These are phyloP conservation scores for Nemopilema nomurai DNA, from an alignment of 30 jellyfish, hydroid and myxozoan genomes.

Conservation along the genomic window DNA sequence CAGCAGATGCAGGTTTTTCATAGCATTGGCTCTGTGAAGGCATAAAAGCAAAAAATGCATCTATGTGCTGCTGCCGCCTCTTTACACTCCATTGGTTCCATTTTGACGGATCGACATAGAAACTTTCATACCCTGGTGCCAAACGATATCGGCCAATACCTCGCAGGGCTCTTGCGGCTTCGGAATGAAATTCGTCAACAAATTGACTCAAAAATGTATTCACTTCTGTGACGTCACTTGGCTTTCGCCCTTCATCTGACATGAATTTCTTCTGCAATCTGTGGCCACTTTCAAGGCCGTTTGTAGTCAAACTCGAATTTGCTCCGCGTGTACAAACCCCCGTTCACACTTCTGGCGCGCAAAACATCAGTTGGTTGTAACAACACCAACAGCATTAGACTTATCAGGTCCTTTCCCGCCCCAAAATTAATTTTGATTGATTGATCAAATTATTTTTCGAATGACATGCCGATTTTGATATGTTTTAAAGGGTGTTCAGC, in stretches of 20 bases:
- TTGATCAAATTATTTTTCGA: no score
- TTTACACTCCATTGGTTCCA: constrained; percentile 49
- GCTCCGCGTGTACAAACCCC: no score
- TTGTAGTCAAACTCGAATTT: no score
- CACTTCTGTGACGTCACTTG: constrained; percentile 18
- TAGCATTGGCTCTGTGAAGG: neutral
- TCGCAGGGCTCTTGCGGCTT: constrained; percentile 47
- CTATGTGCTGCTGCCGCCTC: constrained; percentile 32
- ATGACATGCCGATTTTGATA: no score
- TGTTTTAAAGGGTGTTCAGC: no score
- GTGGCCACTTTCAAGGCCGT: constrained; percentile 28
- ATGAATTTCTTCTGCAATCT: constrained; percentile 26
- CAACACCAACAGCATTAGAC: no score
- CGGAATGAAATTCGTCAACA: constrained; percentile 16
- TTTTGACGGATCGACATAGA: constrained; percentile 38
- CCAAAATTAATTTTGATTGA: no score
- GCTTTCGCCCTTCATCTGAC: constrained; percentile 23
- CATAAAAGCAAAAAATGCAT: neutral
- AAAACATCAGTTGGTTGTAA: no score
- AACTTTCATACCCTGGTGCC: constrained; percentile 32
- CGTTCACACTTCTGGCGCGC: no score
- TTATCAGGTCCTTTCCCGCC: no score
- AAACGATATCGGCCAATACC: constrained; percentile 43
- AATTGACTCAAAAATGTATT: constrained; percentile 21
- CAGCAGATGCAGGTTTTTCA: neutral